Evolutionary conservation across 2,888 invertebrate species (phyloP).

Genomic region (Melolontha melolontha): DNA sequence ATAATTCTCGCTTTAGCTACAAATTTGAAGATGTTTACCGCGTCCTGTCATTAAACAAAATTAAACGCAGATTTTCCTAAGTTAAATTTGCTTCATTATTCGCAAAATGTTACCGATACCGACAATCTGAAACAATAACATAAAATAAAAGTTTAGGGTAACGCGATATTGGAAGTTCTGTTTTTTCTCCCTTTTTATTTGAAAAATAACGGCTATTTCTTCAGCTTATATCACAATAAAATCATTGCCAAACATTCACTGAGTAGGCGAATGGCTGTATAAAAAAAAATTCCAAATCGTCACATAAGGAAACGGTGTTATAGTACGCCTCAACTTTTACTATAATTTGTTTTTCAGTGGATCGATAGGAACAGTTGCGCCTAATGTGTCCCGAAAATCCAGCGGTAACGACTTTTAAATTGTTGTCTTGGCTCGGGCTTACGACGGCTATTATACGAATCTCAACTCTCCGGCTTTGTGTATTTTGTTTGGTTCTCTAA

Average conservation of each 20-base stretch:
- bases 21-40: no score
- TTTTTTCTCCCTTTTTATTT: no score
- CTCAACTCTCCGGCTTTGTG: conserved; percentile 10
- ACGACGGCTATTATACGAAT: conserved; percentile 31
- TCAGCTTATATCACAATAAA: background rate
- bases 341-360: conserved; percentile 45
- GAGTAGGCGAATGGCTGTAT: background rate
- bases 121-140: no score
- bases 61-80: no score
- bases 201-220: no score
- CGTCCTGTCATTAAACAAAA: no score
- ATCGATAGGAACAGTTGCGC: conserved; percentile 62
- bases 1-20: no score
- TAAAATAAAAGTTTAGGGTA: no score
- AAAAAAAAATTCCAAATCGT: background rate
- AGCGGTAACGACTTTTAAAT: conserved; percentile 63
- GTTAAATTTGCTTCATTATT: no score
- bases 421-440: conserved; percentile 55
- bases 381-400: conserved; percentile 62
- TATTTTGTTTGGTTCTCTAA: conserved; percentile 21
- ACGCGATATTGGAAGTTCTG: no score
- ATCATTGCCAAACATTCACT: conserved; percentile 4
- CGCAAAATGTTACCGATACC: no score
- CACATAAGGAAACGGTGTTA: background rate
- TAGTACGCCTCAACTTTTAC: conserved; percentile 12